These are phyloP conservation scores for Tenualosa thibaudeaui DNA, from an alignment of 2,797 vertebrate species.

Conservation along the genomic window DNA sequence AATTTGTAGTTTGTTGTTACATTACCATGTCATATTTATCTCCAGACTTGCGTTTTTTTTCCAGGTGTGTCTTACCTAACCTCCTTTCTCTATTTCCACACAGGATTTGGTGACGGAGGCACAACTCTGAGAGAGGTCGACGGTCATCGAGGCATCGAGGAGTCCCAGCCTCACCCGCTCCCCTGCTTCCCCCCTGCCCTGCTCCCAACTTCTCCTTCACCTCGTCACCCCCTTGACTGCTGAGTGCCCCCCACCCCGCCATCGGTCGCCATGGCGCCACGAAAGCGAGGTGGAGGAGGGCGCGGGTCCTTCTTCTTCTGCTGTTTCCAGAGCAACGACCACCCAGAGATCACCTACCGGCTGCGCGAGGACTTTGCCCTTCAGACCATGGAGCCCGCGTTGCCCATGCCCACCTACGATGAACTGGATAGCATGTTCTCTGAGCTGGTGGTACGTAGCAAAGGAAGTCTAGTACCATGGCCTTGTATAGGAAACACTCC, in stretches of 20 bases:
- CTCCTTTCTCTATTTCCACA: conserved; percentile 30
- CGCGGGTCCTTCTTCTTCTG: conserved; percentile 92
- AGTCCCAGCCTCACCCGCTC: conserved; percentile 33
- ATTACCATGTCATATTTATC: background rate
- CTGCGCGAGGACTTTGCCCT: conserved; percentile 91
- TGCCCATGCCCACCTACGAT: conserved; percentile 90
- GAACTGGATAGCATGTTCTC: conserved; percentile 95
- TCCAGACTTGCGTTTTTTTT: background rate
- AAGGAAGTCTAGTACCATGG: background rate
- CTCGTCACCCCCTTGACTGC: conserved; percentile 42
- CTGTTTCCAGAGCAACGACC: conserved; percentile 93
- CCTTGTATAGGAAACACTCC: too few species aligned
- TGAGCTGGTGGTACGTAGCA: conserved; percentile 89
- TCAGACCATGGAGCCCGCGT: conserved; percentile 90
- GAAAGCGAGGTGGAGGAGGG: conserved; percentile 83
- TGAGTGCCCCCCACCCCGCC: conserved; percentile 50
- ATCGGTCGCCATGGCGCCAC: conserved; percentile 85
- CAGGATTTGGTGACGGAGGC: conserved; percentile 73
- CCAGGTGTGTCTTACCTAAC: background rate
- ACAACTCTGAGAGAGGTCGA: conserved; percentile 60
- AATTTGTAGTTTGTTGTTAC: background rate
- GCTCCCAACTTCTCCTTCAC: conserved; percentile 6
- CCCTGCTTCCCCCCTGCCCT: conserved; percentile 33
- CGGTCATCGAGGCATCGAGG: background rate
- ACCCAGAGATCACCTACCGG: conserved; percentile 96